A percentile compares a stretch with the other conserved stretches of the same genome.
Conservation (phyloP, 2,888 invertebrate species). For the Nasonia oneida region DNA sequence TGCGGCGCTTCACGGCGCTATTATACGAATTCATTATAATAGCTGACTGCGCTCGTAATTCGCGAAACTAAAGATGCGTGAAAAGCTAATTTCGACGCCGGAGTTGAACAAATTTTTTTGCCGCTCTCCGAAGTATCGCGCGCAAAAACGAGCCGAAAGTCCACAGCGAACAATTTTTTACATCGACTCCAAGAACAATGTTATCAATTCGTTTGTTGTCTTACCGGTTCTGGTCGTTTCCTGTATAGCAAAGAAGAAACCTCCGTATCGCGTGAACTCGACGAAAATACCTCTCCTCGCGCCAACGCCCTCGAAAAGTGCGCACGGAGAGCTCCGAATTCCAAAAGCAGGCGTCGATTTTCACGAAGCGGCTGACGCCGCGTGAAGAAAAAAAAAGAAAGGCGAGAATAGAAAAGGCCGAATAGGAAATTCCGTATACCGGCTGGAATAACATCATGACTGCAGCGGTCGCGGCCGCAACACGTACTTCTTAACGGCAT, state of each 20-base stretch:
- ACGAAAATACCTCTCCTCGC: background rate
- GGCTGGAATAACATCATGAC: background rate
- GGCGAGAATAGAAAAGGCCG: background rate
- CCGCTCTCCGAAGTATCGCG: background rate
- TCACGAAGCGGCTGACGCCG: background rate
- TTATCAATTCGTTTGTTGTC: too few species aligned
- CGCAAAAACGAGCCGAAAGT: background rate
- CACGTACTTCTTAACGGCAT: constrained; percentile 21
- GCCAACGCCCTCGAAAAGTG: background rate
- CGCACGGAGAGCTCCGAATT: background rate
- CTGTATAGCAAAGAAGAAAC: background rate
- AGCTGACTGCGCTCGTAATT: background rate
- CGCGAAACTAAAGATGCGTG: background rate
- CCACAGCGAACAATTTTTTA: too few species aligned
- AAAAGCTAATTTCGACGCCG: background rate
- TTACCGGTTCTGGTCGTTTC: too few species aligned
- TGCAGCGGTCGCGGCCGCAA: background rate
- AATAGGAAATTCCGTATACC: constrained; percentile 31
- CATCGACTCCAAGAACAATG: too few species aligned
- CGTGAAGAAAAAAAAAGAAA: background rate
- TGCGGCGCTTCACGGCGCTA: background rate
- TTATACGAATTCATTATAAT: constrained; percentile 16
- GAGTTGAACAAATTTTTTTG: background rate
- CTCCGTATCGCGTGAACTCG: too few species aligned
- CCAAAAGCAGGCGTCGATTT: too few species aligned